phyloP scores from a whole-genome alignment of 2,888 invertebrate genomes.

The Pyrocoelia pectoralis region DNA sequence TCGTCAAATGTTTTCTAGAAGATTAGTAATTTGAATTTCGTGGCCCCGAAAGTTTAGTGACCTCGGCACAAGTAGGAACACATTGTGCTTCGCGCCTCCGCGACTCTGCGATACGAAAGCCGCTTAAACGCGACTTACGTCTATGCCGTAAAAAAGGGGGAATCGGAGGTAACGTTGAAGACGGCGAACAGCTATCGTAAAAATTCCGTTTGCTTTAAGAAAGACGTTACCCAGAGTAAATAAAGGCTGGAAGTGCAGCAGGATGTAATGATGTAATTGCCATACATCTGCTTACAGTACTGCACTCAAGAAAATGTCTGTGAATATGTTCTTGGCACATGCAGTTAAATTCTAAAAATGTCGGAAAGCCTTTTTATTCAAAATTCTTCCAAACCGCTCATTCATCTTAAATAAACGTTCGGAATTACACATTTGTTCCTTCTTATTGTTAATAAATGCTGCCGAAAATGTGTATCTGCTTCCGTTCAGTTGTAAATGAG shows the following conservation, averaged over 20 bases:
- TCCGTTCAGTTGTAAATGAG: no score
- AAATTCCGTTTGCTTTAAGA: conserved; percentile 38
- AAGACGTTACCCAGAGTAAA: conserved; percentile 35
- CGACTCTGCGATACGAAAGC: conserved; percentile 47
- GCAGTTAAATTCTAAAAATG: conserved; percentile 24
- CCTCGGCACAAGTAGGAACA: conserved; percentile 59
- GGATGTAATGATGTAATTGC: conserved; percentile 36
- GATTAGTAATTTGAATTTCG: conserved; percentile 54
- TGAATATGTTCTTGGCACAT: conserved; percentile 15
- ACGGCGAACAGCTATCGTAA: conserved; percentile 38
- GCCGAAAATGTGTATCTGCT: no score
- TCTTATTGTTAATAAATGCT: no score
- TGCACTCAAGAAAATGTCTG: conserved; percentile 8
- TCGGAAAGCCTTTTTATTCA: not conserved
- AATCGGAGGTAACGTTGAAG: conserved; percentile 28
- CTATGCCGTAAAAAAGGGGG: conserved; percentile 31
- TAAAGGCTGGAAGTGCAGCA: conserved; percentile 32
- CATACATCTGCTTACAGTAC: conserved; percentile 24
- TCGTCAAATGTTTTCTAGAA: conserved; percentile 46
- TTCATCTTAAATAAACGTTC: no score
- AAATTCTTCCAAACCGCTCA: not conserved
- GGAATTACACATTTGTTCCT: no score
- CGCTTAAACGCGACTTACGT: conserved; percentile 46
- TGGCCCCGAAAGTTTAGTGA: conserved; percentile 58
- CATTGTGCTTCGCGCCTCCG: conserved; percentile 57